These are phyloP conservation scores for Anagyrus pseudococci DNA, from an alignment of 2,888 invertebrate species.

Conservation along the genomic window DNA sequence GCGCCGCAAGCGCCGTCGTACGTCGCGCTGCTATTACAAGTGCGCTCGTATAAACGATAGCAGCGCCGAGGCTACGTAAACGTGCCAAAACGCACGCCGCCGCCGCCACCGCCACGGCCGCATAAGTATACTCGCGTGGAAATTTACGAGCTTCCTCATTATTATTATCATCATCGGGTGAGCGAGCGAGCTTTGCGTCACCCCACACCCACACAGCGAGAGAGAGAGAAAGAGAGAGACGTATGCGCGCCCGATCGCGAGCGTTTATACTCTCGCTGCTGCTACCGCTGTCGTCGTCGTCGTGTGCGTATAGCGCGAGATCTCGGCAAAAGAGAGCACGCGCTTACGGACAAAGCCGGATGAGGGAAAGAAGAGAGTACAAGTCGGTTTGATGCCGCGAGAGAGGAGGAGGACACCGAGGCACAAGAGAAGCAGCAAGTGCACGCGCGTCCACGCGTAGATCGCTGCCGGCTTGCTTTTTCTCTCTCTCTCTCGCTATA, in stretches of 20 bases:
- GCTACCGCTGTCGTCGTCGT: too few species aligned
- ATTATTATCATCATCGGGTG: conserved; percentile 8
- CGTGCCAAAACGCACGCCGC: too few species aligned
- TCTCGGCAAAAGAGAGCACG: neutral
- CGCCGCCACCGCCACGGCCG: too few species aligned
- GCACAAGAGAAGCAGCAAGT: neutral
- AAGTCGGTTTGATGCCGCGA: neutral
- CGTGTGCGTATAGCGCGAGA: conserved; percentile 13
- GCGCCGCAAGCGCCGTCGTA: too few species aligned
- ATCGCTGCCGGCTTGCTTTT: neutral
- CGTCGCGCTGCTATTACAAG: too few species aligned
- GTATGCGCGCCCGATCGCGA: too few species aligned
- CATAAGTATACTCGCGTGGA: conserved; percentile 45
- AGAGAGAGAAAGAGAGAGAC: too few species aligned
- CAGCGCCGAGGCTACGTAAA: too few species aligned
- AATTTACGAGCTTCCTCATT: conserved; percentile 48
- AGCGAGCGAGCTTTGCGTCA: conserved; percentile 16
- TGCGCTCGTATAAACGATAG: too few species aligned
- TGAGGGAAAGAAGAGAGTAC: neutral
- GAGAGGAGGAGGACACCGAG: neutral
- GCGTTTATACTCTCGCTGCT: too few species aligned
- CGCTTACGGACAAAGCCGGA: neutral
- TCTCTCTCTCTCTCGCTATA: neutral
- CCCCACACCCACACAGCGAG: neutral
- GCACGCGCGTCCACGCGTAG: neutral